These are phyloP conservation scores for Eurois occulta DNA, from an alignment of 2,888 invertebrate genomes.

Conservation along the genomic window DNA sequence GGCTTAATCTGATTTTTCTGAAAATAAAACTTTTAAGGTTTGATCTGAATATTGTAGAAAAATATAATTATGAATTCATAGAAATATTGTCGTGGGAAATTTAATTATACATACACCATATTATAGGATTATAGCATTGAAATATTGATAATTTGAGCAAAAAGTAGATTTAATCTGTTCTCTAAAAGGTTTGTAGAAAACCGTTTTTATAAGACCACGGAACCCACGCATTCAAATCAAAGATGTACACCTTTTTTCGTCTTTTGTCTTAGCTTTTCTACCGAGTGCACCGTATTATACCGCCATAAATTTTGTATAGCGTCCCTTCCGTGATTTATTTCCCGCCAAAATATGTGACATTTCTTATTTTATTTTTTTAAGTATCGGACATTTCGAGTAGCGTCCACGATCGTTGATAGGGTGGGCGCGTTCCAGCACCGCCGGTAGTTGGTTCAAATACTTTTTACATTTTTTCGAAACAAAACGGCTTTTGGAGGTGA, in stretches of 20 bases:
- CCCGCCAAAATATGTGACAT: slow-evolving; percentile 89
- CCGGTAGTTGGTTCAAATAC: slow-evolving; percentile 87
- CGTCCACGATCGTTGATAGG: slow-evolving; percentile 89
- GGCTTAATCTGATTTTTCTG: neutral
- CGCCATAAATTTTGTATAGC: slow-evolving; percentile 89
- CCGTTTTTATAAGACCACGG: slow-evolving; percentile 53
- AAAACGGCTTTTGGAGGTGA: slow-evolving; percentile 81
- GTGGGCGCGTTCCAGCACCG: slow-evolving; percentile 84
- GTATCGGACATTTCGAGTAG: slow-evolving; percentile 88
- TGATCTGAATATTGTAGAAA: neutral
- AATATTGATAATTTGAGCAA: neutral
- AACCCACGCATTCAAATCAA: slow-evolving; percentile 58
- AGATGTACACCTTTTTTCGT: slow-evolving; percentile 69
- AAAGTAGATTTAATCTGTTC: neutral
- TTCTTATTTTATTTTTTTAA: slow-evolving; percentile 80
- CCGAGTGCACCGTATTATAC: slow-evolving; percentile 80
- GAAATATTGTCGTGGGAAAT: neutral
- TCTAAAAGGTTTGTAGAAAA: slow-evolving; percentile 7
- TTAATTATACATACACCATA: neutral
- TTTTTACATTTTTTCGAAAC: slow-evolving; percentile 77
- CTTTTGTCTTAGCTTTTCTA: slow-evolving; percentile 81
- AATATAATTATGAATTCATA: neutral
- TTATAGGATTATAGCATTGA: neutral
- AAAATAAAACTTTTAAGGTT: neutral
- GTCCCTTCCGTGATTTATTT: slow-evolving; percentile 88